These are phyloP conservation scores for Lepidurus arcticus DNA, from an alignment of 1,140 invertebrate genomes.

Conservation along the genomic window DNA sequence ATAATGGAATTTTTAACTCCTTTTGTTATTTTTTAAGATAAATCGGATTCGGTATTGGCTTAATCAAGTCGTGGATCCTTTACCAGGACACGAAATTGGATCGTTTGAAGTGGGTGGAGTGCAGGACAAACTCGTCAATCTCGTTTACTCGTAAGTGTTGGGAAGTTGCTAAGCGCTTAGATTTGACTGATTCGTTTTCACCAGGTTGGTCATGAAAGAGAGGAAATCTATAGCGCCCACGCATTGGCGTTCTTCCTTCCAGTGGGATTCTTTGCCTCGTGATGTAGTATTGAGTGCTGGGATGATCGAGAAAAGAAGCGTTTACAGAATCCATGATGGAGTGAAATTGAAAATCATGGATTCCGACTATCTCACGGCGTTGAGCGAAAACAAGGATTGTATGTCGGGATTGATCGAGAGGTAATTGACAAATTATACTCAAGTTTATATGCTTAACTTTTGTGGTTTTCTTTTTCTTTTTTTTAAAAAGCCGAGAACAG, in stretches of 20 bases:
- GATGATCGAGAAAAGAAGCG: background rate
- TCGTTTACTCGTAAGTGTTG: background rate
- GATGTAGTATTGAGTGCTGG: background rate
- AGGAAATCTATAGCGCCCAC: background rate
- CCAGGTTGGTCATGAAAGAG: background rate
- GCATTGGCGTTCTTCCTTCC: background rate
- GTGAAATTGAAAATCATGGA: background rate
- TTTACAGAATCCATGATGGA: background rate
- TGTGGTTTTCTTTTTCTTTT: background rate
- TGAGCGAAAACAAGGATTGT: background rate
- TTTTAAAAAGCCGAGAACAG: background rate
- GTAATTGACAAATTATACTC: background rate
- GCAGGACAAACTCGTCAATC: background rate
- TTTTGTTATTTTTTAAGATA: background rate
- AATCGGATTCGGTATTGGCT: background rate
- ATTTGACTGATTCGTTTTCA: background rate
- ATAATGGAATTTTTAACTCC: background rate
- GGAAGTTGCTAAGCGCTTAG: background rate
- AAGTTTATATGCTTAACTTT: background rate
- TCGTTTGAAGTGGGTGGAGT: background rate
- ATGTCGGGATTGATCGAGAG: background rate
- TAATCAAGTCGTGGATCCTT: background rate
- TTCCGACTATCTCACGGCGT: background rate
- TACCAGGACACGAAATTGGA: background rate
- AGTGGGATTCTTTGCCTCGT: background rate